Percentiles rank a stretch among this genome's conserved stretches.
Evolutionary conservation across 1,140 invertebrate genomes (phyloP).

Genomic region (Popillia japonica): DNA sequence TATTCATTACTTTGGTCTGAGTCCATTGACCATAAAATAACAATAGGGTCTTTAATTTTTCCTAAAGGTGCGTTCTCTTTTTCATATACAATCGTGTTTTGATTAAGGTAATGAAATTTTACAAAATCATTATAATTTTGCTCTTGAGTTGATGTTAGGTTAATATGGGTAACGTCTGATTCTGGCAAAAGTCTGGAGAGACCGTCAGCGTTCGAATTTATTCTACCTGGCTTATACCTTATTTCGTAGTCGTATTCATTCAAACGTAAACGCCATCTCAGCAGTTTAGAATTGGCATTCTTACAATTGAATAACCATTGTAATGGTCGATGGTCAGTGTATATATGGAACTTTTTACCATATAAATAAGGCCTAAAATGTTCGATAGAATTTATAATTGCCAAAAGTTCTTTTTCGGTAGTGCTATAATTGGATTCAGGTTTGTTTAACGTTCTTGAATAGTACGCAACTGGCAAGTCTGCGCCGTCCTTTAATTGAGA

Average conservation of each 20-base stretch:
- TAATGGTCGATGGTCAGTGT: conserved; percentile 63
- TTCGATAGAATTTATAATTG: conserved; percentile 56
- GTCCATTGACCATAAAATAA: not conserved
- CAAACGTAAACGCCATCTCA: conserved; percentile 55
- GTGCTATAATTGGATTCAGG: conserved; percentile 45
- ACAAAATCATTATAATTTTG: conserved; percentile 7
- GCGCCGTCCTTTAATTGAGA: conserved; percentile 48
- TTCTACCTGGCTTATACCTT: conserved; percentile 16
- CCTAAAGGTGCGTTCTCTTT: not conserved
- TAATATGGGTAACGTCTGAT: not conserved
- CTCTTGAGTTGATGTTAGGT: not conserved
- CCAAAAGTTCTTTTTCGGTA: conserved; percentile 59
- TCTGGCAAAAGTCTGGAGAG: not conserved
- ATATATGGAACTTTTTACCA: conserved; percentile 59
- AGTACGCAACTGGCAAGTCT: conserved; percentile 50
- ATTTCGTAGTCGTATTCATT: conserved; percentile 23
- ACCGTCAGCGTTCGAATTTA: conserved; percentile 6
- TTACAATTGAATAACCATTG: conserved; percentile 60
- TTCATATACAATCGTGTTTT: not conserved
- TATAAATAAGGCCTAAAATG: conserved; percentile 62
- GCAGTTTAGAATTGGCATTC: conserved; percentile 58
- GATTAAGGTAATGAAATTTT: not conserved
- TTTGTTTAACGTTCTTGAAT: conserved; percentile 44
- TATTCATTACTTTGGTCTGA: not conserved
- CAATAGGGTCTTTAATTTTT: not conserved